Evolutionary conservation across 1,140 invertebrate species (phyloP).

Genomic region (Steinernema feltiae): DNA sequence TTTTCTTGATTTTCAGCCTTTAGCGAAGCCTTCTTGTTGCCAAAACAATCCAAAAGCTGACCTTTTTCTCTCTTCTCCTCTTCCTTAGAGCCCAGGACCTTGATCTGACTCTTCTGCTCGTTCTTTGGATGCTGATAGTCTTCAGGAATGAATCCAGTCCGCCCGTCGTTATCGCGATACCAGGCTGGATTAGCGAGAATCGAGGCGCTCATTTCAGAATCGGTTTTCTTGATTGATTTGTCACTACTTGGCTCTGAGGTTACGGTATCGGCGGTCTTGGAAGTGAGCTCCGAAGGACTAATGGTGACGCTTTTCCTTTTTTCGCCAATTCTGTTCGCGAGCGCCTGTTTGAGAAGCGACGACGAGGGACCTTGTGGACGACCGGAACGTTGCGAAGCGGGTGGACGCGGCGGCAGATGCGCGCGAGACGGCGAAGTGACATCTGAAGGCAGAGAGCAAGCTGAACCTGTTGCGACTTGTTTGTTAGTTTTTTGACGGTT

Average conservation of each 20-base stretch:
- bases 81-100: slow-evolving; percentile 10
- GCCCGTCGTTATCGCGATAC: slow-evolving; percentile 50
- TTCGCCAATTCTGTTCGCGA: slow-evolving; percentile 37
- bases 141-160: slow-evolving; percentile 41
- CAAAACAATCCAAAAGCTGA: not conserved
- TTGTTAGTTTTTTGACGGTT: not conserved
- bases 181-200: slow-evolving; percentile 46
- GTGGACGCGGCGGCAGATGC: not conserved
- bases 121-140: slow-evolving; percentile 33
- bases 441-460: slow-evolving; percentile 11
- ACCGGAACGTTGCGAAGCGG: not conserved
- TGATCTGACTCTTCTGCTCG: slow-evolving; percentile 31
- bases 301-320: not conserved
- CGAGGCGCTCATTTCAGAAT: slow-evolving; percentile 42
- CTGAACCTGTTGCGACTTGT: not conserved
- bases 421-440: not conserved
- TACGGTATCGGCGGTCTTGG: no score
- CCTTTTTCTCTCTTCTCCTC: not conserved
- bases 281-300: not conserved
- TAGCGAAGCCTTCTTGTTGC: not conserved
- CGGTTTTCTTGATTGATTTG: not conserved
- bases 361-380: not conserved
- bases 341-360: slow-evolving; percentile 45
- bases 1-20: not conserved
- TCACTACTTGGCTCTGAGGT: not conserved